These are phyloP conservation scores for Gadopsis marmoratus DNA, from an alignment of 2,797 vertebrate genomes.

Conservation along the genomic window DNA sequence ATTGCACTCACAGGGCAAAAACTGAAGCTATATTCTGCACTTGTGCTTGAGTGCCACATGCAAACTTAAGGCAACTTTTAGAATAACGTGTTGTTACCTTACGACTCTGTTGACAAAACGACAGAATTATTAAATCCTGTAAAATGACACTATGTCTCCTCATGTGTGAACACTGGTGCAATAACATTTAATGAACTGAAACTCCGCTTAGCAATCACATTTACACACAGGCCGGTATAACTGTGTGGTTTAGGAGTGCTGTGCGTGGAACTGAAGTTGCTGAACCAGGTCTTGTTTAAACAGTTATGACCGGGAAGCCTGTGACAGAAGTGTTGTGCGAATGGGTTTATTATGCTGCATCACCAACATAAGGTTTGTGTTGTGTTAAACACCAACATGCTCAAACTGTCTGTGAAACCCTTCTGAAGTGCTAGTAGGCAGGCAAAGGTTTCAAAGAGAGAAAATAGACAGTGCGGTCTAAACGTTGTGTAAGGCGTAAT, in stretches of 20 bases:
- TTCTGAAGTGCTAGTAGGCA: neutral
- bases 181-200: neutral
- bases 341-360: neutral
- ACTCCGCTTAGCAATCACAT: neutral
- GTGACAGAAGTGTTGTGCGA: neutral
- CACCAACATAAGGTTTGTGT: neutral
- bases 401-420: neutral
- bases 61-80: neutral
- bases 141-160: neutral
- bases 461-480: neutral
- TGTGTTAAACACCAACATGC: neutral
- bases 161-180: neutral
- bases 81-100: too few species aligned
- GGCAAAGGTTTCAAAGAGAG: neutral
- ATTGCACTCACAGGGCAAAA: neutral
- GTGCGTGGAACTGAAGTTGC: neutral
- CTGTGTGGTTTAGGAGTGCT: neutral
- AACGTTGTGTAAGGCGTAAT: neutral
- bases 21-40: neutral
- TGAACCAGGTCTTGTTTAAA: slow-evolving; percentile 3
- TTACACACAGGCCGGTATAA: neutral
- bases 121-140: neutral
- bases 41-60: neutral
- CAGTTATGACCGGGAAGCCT: neutral
- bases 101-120: neutral